Evolutionary conservation across 2,797 vertebrate genomes (phyloP).

Genomic region (Sebastes dallii): DNA sequence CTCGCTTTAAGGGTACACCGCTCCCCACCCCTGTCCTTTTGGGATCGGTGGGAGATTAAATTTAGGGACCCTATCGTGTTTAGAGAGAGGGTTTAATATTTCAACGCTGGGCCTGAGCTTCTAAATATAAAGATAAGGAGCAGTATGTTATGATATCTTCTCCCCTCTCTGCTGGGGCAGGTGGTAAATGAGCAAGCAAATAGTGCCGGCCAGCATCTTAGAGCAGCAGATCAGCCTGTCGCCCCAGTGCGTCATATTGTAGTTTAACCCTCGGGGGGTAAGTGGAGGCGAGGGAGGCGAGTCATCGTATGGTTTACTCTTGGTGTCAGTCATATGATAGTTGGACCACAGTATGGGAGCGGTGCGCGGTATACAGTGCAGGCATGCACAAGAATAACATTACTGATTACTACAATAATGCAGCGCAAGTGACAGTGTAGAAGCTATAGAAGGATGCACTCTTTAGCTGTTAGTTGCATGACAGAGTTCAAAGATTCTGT

Average conservation of each 20-base stretch:
- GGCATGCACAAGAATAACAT: constrained; percentile 23
- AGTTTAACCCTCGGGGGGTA: constrained; percentile 57
- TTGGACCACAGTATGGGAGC: constrained; percentile 31
- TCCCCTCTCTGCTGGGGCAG: constrained; percentile 83
- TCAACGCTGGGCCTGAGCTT: constrained; percentile 82
- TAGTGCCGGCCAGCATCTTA: constrained; percentile 73
- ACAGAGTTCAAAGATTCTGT: background rate
- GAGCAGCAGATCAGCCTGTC: constrained; percentile 58
- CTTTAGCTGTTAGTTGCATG: background rate
- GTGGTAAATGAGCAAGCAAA: constrained; percentile 86
- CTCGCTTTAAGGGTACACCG: constrained; percentile 15
- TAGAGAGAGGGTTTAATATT: constrained; percentile 89
- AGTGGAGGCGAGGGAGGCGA: constrained; percentile 7
- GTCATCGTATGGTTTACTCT: constrained; percentile 66
- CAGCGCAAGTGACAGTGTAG: constrained; percentile 1
- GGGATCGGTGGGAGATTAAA: constrained; percentile 83
- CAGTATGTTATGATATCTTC: constrained; percentile 87
- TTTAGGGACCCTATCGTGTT: constrained; percentile 86
- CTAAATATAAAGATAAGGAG: constrained; percentile 92
- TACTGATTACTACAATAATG: constrained; percentile 33
- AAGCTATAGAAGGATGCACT: background rate
- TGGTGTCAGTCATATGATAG: constrained; percentile 60
- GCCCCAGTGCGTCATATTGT: constrained; percentile 74
- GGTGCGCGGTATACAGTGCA: constrained; percentile 3
- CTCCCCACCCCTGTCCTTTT: constrained; percentile 81